A percentile compares a stretch with the other conserved stretches of the same genome.
These are phyloP conservation scores for Murina feae DNA, from an alignment of 2,113 vertebrate genomes.

Conservation along the genomic window DNA sequence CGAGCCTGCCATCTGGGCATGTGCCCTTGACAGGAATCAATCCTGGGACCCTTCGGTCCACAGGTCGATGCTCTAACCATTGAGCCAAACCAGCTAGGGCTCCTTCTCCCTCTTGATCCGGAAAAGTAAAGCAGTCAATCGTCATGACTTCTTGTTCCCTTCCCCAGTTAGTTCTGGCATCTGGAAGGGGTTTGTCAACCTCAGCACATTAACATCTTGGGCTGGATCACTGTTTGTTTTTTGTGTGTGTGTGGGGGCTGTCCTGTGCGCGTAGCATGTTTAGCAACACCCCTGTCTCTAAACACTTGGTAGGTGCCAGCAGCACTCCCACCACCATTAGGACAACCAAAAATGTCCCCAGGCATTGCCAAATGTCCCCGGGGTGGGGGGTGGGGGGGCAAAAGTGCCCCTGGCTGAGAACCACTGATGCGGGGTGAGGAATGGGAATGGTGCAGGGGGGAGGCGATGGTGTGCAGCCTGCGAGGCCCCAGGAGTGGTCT, in stretches of 20 bases:
- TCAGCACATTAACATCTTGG: background rate
- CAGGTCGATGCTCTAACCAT: no score
- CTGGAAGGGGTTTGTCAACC: background rate
- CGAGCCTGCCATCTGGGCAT: no score
- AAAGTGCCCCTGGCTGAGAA: background rate
- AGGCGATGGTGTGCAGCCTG: background rate
- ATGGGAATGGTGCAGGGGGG: accelerated
- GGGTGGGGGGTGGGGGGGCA: no score
- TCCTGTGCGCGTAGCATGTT: background rate
- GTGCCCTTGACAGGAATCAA: no score
- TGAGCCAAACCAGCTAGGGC: no score
- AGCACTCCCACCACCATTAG: background rate
- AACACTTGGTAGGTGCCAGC: background rate
- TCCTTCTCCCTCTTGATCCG: background rate
- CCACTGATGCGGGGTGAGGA: background rate
- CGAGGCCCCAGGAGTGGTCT: background rate
- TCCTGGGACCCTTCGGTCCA: no score
- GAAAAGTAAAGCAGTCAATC: background rate
- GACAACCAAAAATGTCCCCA: background rate
- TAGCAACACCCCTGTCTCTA: background rate
- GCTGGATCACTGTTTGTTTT: background rate
- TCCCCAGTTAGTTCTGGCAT: background rate
- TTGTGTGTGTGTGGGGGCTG: no score
- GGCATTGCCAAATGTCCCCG: background rate
- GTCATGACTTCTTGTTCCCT: background rate